Percentiles rank a stretch among this genome's conserved stretches.
phyloP scores from a whole-genome alignment of 1,140 invertebrate genomes.

The Drosophila lacteicornis region DNA sequence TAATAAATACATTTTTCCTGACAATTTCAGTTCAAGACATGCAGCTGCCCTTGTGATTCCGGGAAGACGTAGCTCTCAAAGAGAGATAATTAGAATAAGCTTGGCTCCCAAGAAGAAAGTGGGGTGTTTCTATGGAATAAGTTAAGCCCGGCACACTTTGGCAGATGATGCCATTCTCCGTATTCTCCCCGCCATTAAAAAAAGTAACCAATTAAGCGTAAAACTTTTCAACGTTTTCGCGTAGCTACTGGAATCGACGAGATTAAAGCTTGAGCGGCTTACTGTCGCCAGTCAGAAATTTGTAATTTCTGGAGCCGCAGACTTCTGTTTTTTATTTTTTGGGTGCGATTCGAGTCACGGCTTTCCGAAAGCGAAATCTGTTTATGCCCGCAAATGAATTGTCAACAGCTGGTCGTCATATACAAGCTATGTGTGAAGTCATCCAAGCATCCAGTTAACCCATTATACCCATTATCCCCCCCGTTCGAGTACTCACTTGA shows the following conservation, averaged over 20 bases:
- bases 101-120: not conserved
- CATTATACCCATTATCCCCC: not conserved
- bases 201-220: constrained; percentile 14
- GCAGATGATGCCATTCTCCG: constrained; percentile 3
- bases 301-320: constrained; percentile 33
- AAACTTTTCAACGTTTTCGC: constrained; percentile 9
- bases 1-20: too few relatives aligned
- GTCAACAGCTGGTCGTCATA: constrained; percentile 51
- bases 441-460: constrained; percentile 6
- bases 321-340: constrained; percentile 40
- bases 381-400: constrained; percentile 54
- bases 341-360: constrained; percentile 31
- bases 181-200: not conserved
- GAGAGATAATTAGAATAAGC: constrained; percentile 1
- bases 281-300: constrained; percentile 24
- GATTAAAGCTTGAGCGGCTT: constrained; percentile 34
- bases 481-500: constrained; percentile 69
- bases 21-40: too few relatives aligned
- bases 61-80: not conserved
- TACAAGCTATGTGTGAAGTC: constrained; percentile 30
- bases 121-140: not conserved
- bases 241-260: not conserved
- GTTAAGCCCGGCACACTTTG: not conserved
- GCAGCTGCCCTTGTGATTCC: not conserved
- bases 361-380: constrained; percentile 35